A percentile compares a stretch with the other conserved stretches of the same genome.
Evolutionary conservation across 2,113 vertebrate species (phyloP).

Genomic region (Petrocephalus microphthalmus): DNA sequence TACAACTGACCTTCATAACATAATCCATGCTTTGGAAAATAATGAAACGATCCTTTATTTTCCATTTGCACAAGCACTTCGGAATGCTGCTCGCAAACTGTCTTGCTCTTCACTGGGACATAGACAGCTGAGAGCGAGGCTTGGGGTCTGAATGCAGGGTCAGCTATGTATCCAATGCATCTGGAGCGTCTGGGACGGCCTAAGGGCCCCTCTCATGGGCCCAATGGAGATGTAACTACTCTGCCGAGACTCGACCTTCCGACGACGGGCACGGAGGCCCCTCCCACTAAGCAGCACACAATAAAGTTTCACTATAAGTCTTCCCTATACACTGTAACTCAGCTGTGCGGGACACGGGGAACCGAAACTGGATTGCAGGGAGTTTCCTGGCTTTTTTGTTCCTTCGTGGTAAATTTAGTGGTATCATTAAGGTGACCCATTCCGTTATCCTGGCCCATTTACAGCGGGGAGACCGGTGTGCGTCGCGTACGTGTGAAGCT

Average conservation of each 20-base stretch:
- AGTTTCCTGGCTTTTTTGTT: neutral
- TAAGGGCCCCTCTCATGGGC: neutral
- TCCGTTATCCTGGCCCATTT: neutral
- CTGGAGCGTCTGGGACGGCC: neutral
- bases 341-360: neutral
- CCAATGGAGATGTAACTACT: neutral
- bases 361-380: neutral
- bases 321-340: neutral
- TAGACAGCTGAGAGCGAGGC: neutral
- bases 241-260: neutral
- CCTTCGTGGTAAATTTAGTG: neutral
- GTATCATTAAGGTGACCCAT: conserved; percentile 8
- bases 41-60: neutral
- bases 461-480: neutral
- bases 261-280: neutral
- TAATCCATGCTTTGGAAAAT: neutral
- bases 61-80: neutral
- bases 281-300: neutral
- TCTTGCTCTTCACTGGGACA: neutral
- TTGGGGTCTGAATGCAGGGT: neutral
- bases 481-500: neutral
- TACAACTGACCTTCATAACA: neutral
- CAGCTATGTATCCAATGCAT: neutral
- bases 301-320: neutral
- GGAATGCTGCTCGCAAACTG: neutral